Evolutionary conservation across 1,140 invertebrate species (phyloP).

Genomic region (Scaptomyza graminum): DNA sequence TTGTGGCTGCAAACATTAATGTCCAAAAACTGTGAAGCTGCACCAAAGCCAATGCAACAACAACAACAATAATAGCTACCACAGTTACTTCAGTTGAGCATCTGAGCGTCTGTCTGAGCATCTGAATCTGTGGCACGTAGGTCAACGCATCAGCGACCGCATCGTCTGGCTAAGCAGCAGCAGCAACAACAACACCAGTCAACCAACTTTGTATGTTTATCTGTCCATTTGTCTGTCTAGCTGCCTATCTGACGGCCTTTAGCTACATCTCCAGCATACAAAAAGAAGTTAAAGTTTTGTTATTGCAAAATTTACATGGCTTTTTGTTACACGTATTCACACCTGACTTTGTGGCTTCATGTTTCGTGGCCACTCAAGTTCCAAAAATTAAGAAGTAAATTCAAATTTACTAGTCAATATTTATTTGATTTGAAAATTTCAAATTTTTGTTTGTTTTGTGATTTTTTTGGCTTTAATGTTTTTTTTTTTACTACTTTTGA

Average conservation of each 20-base stretch:
- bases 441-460: neutral
- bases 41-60: slow-evolving; percentile 37
- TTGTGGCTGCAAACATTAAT: slow-evolving; percentile 39
- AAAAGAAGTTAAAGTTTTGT: slow-evolving; percentile 50
- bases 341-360: slow-evolving; percentile 37
- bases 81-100: slow-evolving; percentile 46
- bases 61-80: slow-evolving; percentile 24
- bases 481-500: too few relatives aligned
- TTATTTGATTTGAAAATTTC: neutral
- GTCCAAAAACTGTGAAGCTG: slow-evolving; percentile 72
- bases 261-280: slow-evolving; percentile 49
- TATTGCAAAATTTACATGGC: slow-evolving; percentile 71
- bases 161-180: slow-evolving; percentile 16
- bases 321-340: slow-evolving; percentile 61
- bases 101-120: slow-evolving; percentile 58
- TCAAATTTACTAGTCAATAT: neutral
- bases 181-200: too few relatives aligned
- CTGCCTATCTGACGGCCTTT: slow-evolving; percentile 61
- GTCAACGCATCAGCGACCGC: slow-evolving; percentile 67
- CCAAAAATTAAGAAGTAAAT: neutral
- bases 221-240: slow-evolving; percentile 41
- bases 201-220: slow-evolving; percentile 14
- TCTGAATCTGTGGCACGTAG: slow-evolving; percentile 77
- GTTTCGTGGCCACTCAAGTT: neutral
- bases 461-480: neutral